Percentiles rank a stretch among this genome's conserved stretches.
These are phyloP conservation scores for Copidosoma floridanum DNA, from an alignment of 1,140 invertebrate genomes.

Conservation along the genomic window DNA sequence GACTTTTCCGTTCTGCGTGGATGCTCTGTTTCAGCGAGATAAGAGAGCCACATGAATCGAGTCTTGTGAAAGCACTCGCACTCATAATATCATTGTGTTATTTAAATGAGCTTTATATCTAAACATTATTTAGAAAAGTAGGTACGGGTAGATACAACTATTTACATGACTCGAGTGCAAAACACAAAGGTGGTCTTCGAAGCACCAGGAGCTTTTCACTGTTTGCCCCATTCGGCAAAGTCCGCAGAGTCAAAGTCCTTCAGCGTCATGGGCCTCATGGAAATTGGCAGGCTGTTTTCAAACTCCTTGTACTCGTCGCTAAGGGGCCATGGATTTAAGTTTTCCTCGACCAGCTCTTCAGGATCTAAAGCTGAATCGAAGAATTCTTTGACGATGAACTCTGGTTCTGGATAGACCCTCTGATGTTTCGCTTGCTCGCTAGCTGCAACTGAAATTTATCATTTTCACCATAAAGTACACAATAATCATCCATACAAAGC, in stretches of 20 bases:
- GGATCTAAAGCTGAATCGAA: constrained; percentile 35
- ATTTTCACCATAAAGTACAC: constrained; percentile 5
- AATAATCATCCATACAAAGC: neutral
- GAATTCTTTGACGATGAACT: constrained; percentile 41
- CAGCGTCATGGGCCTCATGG: constrained; percentile 58
- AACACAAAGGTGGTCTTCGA: too few relatives aligned
- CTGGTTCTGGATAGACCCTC: constrained; percentile 28
- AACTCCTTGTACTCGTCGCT: too few relatives aligned
- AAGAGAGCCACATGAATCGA: too few relatives aligned
- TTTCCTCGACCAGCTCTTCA: constrained; percentile 16
- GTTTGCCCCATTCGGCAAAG: constrained; percentile 61
- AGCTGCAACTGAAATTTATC: constrained; percentile 34
- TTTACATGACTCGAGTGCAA: too few relatives aligned
- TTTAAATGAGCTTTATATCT: too few relatives aligned
- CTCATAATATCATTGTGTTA: too few relatives aligned
- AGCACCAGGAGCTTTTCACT: too few relatives aligned
- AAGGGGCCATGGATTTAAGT: constrained; percentile 14
- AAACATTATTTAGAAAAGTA: too few relatives aligned
- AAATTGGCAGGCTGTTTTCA: constrained; percentile 64
- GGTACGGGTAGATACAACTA: too few relatives aligned
- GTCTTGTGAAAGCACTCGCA: too few relatives aligned
- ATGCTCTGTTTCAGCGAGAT: too few relatives aligned
- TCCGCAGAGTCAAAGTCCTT: constrained; percentile 55
- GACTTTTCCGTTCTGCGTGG: too few relatives aligned
- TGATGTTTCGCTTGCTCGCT: constrained; percentile 25